Evolutionary conservation across 2,113 vertebrate genomes (phyloP).

Genomic region (Machaerirhynchus nigripectus): DNA sequence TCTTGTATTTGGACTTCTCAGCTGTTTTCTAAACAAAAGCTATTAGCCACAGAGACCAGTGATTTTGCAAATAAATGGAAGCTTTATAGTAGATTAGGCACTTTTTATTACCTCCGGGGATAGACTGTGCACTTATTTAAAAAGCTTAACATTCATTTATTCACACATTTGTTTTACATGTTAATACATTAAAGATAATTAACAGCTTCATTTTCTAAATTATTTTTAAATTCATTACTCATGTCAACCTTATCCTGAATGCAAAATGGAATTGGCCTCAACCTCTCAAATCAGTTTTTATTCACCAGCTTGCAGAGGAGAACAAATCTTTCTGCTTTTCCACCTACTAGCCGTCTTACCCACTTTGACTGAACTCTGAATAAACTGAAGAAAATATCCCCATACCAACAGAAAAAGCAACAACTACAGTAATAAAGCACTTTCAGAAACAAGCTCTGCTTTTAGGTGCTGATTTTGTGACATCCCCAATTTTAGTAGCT

Average conservation of each 20-base stretch:
- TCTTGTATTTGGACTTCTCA: neutral
- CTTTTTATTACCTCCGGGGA: slow-evolving; percentile 1
- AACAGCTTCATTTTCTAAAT: slow-evolving; percentile 23
- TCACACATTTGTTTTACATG: slow-evolving; percentile 27
- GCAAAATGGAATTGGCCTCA: neutral
- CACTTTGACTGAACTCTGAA: neutral
- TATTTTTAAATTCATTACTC: slow-evolving; percentile 15
- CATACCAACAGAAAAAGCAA: neutral
- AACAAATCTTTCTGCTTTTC: neutral
- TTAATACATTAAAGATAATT: slow-evolving; percentile 29
- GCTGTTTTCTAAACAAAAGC: neutral
- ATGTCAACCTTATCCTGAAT: neutral
- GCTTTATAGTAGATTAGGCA: neutral
- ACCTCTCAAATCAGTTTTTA: slow-evolving; percentile 7
- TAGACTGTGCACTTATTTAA: neutral
- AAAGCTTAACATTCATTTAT: slow-evolving; percentile 21
- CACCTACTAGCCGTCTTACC: neutral
- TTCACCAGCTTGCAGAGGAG: neutral
- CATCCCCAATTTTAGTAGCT: neutral
- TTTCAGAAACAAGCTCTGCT: neutral
- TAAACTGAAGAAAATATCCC: neutral
- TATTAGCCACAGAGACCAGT: neutral
- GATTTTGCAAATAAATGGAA: neutral
- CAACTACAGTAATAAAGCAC: neutral
- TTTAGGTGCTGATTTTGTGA: neutral